phyloP scores from a whole-genome alignment of 2,888 invertebrate species.

The Andrena bucephala region DNA sequence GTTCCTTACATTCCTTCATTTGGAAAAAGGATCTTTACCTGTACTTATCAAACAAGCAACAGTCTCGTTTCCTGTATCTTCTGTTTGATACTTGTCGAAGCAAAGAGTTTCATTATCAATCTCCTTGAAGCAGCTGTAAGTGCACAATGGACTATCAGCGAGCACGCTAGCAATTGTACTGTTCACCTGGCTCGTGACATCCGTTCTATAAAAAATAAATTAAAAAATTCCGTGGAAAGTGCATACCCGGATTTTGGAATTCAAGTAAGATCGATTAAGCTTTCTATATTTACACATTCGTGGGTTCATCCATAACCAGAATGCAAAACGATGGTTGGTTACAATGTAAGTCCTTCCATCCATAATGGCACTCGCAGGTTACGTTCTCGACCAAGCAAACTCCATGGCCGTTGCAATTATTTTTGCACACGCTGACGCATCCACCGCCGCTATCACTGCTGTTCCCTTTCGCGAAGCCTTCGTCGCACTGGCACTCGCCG shows the following conservation, averaged over 20 bases:
- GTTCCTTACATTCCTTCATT: background rate
- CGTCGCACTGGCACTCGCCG: slow-evolving; percentile 81
- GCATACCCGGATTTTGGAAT: background rate
- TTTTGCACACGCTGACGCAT: slow-evolving; percentile 81
- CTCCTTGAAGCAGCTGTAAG: slow-evolving; percentile 29
- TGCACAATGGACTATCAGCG: slow-evolving; percentile 43
- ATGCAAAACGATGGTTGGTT: slow-evolving; percentile 65
- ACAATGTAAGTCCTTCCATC: slow-evolving; percentile 75
- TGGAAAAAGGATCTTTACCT: slow-evolving; percentile 15
- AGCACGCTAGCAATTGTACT: slow-evolving; percentile 33
- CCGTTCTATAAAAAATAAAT: slow-evolving; percentile 33
- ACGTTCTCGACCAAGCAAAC: slow-evolving; percentile 72
- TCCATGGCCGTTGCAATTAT: slow-evolving; percentile 62
- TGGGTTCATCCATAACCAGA: background rate
- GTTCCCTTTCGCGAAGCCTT: slow-evolving; percentile 81
- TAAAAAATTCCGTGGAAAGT: background rate
- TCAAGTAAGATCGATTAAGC: background rate
- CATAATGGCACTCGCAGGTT: slow-evolving; percentile 78
- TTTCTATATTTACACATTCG: slow-evolving; percentile 27
- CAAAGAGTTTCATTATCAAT: slow-evolving; percentile 53
- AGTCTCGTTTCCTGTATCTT: background rate
- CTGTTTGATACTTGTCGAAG: background rate
- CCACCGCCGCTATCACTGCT: slow-evolving; percentile 38
- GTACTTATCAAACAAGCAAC: slow-evolving; percentile 49
- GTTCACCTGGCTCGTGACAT: slow-evolving; percentile 18